Base-by-base conservation (phyloP, 2,797 vertebrate species). In the Semotilus atromaculatus region DNA sequence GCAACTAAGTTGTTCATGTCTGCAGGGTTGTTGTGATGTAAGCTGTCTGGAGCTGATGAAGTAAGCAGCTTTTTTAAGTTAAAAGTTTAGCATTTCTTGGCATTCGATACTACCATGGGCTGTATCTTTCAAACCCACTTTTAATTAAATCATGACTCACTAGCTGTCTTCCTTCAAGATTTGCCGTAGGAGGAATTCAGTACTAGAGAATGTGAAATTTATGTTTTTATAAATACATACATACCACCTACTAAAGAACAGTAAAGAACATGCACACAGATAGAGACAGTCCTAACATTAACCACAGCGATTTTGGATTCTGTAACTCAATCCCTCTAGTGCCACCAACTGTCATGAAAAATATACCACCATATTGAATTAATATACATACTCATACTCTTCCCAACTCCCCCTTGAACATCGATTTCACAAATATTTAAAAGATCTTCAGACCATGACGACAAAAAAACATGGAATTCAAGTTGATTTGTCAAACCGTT, bases 131-230 rank as follows among this genome's bases (percentile, higher is more conserved):
- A 84, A 77, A 70, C 48, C 58, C 5, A 77, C 80, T 58, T 81
- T 76, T 77, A 77, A 77, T 77, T 31, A 48, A 60, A 51, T 76
- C 72, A 77, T 82, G 71, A 82, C 72, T 86, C 85, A 82, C 58
- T 29, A 13, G 64, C 64, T 70, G 26, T 80, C 48, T 85, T 76
- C 62, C 84, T 81, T 81, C 73, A 82, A 67, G 51, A 81, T 86
- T 43, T 21, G 80, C 67, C 7, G 83, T 79, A 48, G 83, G 83
- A 71, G 76, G 53, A 85, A 72, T 60, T 36, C 74, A 76, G 36
- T 58, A 45, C 72, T 66, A 21, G 34, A 84, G 53, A 38, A 34
- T 70, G 51, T 62, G 8, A 70, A 29, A 18, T 43, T 14, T 40
- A 23, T 77, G 34, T 60, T 45, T 71, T 7, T 29, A 84, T 36